These are phyloP conservation scores for Heliornis fulica DNA, from an alignment of 2,113 vertebrate genomes.

Conservation along the genomic window DNA sequence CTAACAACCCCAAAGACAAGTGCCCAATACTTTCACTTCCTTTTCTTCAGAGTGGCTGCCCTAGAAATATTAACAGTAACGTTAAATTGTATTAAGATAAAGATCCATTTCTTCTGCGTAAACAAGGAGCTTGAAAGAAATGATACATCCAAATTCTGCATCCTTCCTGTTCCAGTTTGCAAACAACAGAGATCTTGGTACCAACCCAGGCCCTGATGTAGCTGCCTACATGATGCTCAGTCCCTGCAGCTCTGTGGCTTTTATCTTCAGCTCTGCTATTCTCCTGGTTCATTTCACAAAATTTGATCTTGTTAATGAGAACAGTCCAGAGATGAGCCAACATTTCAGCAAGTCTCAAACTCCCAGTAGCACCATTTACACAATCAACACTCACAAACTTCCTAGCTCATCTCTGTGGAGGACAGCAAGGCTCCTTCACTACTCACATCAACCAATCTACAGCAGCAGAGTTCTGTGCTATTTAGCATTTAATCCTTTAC, in stretches of 20 bases:
- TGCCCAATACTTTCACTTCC: neutral
- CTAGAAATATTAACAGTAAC: neutral
- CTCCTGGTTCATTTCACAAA: neutral
- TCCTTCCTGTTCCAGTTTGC: neutral
- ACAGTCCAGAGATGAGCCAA: too few species aligned
- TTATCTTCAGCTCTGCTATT: neutral
- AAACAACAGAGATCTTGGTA: neutral
- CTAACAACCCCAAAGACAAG: neutral
- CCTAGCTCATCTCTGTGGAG: neutral
- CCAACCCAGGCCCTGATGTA: neutral
- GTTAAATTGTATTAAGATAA: neutral
- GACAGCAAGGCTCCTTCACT: neutral
- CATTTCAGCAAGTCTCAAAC: neutral
- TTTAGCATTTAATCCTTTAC: neutral
- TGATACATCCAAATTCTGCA: neutral
- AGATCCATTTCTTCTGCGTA: neutral
- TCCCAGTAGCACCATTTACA: neutral
- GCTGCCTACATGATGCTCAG: neutral
- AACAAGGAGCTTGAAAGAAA: neutral
- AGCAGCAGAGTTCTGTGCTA: neutral
- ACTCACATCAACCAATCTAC: neutral
- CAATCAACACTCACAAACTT: neutral
- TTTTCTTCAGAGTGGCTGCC: neutral
- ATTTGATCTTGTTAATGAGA: neutral
- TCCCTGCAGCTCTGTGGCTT: neutral